Conservation (phyloP, 2,888 invertebrate genomes). For the Cephonodes hylas region DNA sequence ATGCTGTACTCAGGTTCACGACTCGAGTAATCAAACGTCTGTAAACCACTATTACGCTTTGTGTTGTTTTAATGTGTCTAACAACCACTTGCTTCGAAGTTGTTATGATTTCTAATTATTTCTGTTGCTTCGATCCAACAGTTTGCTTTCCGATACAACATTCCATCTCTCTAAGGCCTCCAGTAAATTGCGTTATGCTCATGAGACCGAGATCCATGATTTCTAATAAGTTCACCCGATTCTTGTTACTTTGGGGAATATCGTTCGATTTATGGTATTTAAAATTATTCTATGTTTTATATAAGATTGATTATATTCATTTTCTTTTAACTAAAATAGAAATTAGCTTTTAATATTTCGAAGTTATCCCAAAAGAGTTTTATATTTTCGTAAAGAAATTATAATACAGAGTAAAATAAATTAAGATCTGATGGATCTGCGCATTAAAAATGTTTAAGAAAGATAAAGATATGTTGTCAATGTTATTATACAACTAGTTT, state of each 20-base stretch:
- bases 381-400: neutral
- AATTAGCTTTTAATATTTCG: neutral
- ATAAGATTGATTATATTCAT: neutral
- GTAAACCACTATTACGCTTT: neutral
- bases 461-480: neutral
- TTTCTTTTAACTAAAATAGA: neutral
- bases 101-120: slow-evolving; percentile 4
- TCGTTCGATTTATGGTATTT: neutral
- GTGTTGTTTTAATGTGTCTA: neutral
- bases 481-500: no score
- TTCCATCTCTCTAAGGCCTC: neutral
- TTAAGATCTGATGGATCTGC: neutral
- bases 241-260: neutral
- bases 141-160: neutral
- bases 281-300: no score
- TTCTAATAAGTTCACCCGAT: neutral
- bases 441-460: neutral
- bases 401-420: neutral
- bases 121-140: neutral
- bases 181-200: neutral
- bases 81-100: neutral
- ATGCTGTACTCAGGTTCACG: neutral
- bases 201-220: neutral
- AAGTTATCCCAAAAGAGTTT: neutral
- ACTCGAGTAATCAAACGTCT: neutral